These are phyloP conservation scores for Malurus cyaneus DNA, from an alignment of 2,113 vertebrate genomes.

Conservation along the genomic window DNA sequence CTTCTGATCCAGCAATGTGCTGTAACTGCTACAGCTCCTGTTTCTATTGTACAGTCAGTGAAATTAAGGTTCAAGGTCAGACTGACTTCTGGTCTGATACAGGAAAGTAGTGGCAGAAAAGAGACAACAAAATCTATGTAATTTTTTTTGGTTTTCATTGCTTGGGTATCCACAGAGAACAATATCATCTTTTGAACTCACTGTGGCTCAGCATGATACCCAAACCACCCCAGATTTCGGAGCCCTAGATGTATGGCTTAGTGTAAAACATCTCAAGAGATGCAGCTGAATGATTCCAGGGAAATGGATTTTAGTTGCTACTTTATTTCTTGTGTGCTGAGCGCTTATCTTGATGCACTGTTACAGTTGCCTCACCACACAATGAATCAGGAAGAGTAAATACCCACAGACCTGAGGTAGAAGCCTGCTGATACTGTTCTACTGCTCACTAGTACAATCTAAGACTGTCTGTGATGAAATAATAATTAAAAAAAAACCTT, in stretches of 20 bases:
- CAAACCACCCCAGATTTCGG: not conserved
- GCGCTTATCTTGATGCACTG: not conserved
- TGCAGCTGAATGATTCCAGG: not conserved
- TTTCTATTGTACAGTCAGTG: not conserved
- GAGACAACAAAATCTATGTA: not conserved
- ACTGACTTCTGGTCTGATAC: not conserved
- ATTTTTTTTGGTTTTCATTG: not conserved
- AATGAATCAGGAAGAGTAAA: not conserved
- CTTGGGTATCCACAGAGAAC: not conserved
- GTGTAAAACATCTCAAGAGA: not conserved
- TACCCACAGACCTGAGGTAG: not conserved
- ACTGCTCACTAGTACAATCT: not conserved
- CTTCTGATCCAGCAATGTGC: not conserved
- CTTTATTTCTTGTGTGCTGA: not conserved
- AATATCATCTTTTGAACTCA: not conserved
- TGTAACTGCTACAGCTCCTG: not conserved
- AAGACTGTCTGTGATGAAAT: not conserved
- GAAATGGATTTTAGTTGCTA: not conserved
- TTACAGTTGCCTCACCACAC: not conserved
- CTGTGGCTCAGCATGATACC: not conserved
- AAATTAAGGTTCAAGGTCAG: not conserved
- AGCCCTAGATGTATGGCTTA: not conserved
- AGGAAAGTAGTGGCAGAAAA: not conserved
- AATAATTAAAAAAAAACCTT: not conserved
- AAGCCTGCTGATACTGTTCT: not conserved